Evolutionary conservation across 2,888 invertebrate genomes (phyloP).

Genomic region (Oxystoma pomonae): DNA sequence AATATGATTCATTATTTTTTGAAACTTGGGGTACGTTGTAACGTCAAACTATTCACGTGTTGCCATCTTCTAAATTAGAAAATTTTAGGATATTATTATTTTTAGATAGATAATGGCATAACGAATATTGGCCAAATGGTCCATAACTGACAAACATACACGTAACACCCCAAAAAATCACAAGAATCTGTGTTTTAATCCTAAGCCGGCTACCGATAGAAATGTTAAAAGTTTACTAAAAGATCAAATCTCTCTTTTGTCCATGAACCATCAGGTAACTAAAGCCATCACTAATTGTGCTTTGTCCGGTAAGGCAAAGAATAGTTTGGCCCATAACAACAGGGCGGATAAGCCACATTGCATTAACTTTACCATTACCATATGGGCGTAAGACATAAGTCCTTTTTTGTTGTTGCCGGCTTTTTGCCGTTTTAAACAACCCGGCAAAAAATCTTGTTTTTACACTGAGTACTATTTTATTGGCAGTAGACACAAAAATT

Average conservation of each 20-base stretch:
- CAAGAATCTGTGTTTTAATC: neutral
- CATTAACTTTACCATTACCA: neutral
- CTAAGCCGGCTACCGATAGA: neutral
- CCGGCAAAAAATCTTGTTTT: neutral
- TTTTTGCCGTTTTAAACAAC: neutral
- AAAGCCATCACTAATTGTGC: slow-evolving; percentile 16
- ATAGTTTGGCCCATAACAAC: neutral
- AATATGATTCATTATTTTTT: too few relatives aligned
- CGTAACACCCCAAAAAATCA: neutral
- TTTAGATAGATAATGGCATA: too few relatives aligned
- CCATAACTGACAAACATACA: neutral
- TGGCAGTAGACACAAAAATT: too few relatives aligned
- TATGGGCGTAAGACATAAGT: neutral
- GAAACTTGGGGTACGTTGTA: too few relatives aligned
- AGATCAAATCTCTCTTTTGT: slow-evolving; percentile 12
- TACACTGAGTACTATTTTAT: neutral
- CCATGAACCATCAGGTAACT: slow-evolving; percentile 11
- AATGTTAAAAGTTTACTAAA: neutral
- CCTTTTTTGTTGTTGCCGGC: neutral
- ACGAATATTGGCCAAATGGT: too few relatives aligned
- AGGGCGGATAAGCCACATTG: neutral
- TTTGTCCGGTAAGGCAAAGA: neutral
- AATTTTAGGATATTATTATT: too few relatives aligned
- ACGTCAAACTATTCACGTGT: too few relatives aligned
- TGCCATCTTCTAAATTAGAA: too few relatives aligned